A percentile compares a stretch with the other conserved stretches of the same genome.
These are phyloP conservation scores for Drosophila peninsularis DNA, from an alignment of 2,888 invertebrate genomes.

Conservation along the genomic window DNA sequence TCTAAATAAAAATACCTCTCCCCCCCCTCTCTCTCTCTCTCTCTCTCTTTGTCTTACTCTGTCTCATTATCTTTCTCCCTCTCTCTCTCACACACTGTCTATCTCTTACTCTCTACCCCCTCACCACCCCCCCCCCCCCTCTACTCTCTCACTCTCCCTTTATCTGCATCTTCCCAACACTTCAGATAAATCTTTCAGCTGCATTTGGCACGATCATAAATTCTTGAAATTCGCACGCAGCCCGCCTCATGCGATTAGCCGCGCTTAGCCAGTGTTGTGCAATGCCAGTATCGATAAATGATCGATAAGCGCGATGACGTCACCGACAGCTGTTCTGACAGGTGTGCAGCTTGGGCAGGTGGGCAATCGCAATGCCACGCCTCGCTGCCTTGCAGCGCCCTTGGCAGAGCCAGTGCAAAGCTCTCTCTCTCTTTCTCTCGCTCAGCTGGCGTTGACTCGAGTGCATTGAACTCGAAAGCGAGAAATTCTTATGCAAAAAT, in stretches of 20 bases:
- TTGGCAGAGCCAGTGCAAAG: slow-evolving; percentile 32
- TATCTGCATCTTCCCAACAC: background rate
- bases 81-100: background rate
- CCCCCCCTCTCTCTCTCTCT: too few species aligned
- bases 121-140: too few species aligned
- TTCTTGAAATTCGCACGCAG: slow-evolving; percentile 45
- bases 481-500: slow-evolving; percentile 79
- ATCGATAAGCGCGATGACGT: slow-evolving; percentile 26
- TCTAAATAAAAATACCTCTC: too few species aligned
- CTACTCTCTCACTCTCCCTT: background rate
- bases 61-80: background rate
- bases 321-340: slow-evolving; percentile 29
- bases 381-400: background rate
- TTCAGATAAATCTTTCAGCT: slow-evolving; percentile 1
- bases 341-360: slow-evolving; percentile 19
- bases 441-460: slow-evolving; percentile 49
- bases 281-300: slow-evolving; percentile 30
- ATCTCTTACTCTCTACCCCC: background rate
- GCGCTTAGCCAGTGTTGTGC: slow-evolving; percentile 31
- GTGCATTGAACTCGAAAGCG: slow-evolving; percentile 74
- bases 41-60: background rate
- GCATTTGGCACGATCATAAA: slow-evolving; percentile 17
- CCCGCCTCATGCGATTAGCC: slow-evolving; percentile 11
- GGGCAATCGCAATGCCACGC: slow-evolving; percentile 4
- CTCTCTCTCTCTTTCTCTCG: slow-evolving; percentile 1